Base-by-base conservation (phyloP, 23 tunicate genomes). In the Styela plicata region DNA sequence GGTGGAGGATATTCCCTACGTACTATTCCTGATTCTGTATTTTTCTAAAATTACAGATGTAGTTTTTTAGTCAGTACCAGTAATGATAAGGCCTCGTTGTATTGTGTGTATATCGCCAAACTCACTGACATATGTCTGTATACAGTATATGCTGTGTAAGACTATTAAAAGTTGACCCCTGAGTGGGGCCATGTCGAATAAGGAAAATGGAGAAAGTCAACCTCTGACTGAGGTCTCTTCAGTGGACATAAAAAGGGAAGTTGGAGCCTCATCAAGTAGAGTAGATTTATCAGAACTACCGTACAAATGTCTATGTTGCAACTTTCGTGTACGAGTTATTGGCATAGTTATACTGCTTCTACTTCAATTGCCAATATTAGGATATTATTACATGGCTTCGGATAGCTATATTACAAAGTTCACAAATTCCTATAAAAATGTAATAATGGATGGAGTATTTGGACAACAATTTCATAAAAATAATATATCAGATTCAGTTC, bases 301-400 rank as follows among this genome's bases (percentile, higher is more conserved):
- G 10, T 44, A 44, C 13, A 44, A 44, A 44, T 44, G 57, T 7
- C 7, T 44, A 13, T 71, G 77, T 29, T 71, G 77, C 17, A 71
- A 33, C 32, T 71, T 71, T 32, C 77, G 77, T 3, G 17, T 71
- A 3, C 77, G 77, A 5, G 77, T 71, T 21, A 3, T 32, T 36
- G 35, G 36, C 36, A 32, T 71, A 18, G 34, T 71, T 16, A 2
- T 71, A 30, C 17, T 71, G 7, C 77, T 71, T 18, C 77, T 71
- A 3, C 23, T 71, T 29, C 77, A 71, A 29, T 3, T 71, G 17
- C 77, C 77, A 30, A 32, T 71, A 30, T 29, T 71, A 18, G 77
- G 36, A 3, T 71, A 71, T 71, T 71, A 71, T 71, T 71, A 71
- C 17, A 20, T 33, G 77, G 17, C 77, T 31, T 27, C 77, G 35